phyloP scores from a whole-genome alignment of 2,113 vertebrate species.

The Dicrurus megarhynchus region DNA sequence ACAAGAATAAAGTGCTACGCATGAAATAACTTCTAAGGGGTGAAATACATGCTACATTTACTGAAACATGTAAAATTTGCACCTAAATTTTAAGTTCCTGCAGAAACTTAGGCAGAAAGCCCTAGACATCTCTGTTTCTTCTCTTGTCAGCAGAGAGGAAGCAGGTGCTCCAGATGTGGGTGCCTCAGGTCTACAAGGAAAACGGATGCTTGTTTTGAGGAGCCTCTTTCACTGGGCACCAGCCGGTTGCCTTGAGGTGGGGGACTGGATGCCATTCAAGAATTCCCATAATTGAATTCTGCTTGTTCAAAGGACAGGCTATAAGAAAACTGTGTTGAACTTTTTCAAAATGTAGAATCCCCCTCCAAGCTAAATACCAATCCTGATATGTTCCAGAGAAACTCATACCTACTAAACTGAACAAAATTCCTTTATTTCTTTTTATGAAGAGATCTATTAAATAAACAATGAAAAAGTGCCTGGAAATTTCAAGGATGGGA shows the following conservation, averaged over 20 bases:
- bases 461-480: not conserved
- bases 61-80: not conserved
- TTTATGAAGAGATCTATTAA: not conserved
- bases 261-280: not conserved
- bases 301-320: not conserved
- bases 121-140: not conserved
- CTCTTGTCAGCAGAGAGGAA: not conserved
- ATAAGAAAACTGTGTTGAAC: not conserved
- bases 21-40: not conserved
- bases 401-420: not conserved
- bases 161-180: not conserved
- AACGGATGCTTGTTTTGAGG: not conserved
- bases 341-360: not conserved
- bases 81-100: not conserved
- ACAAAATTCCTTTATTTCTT: not conserved
- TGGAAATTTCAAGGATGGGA: not conserved
- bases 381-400: not conserved
- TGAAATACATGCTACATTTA: not conserved
- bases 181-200: not conserved
- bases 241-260: not conserved
- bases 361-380: not conserved
- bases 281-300: conserved; percentile 12
- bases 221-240: not conserved
- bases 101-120: not conserved
- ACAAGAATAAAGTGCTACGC: not conserved